These are phyloP conservation scores for Diacarnus erythraeanus DNA, from an alignment of 37 sponge, comb jelly and placozoan species.

Conservation along the genomic window DNA sequence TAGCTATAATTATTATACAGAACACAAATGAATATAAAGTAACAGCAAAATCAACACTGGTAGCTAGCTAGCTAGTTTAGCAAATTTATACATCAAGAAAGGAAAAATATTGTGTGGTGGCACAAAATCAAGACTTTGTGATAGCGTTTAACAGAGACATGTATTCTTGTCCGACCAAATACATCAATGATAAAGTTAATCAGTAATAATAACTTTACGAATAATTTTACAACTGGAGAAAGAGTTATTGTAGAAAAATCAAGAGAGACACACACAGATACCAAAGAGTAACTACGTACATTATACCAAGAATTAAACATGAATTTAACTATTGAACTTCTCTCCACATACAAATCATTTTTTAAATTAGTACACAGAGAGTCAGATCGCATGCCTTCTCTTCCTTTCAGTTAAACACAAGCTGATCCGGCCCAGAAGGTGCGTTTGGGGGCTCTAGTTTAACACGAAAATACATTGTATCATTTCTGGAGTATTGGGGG, in stretches of 20 bases:
- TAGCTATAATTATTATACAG: neutral
- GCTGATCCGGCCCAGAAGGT: neutral
- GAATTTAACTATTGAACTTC: too few relatives aligned
- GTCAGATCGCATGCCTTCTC: too few relatives aligned
- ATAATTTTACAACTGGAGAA: neutral
- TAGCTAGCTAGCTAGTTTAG: too few relatives aligned
- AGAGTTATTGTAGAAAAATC: neutral
- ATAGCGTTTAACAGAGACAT: neutral
- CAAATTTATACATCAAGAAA: too few relatives aligned
- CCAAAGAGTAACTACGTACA: too few relatives aligned
- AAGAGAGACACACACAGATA: too few relatives aligned
- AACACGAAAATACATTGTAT: slow-evolving; percentile 45
- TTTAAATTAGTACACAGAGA: too few relatives aligned
- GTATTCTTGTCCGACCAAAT: neutral
- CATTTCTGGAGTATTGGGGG: slow-evolving; percentile 28
- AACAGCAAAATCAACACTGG: neutral
- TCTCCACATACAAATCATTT: too few relatives aligned
- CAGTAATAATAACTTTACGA: too few relatives aligned
- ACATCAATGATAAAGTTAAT: neutral
- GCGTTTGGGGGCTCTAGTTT: slow-evolving; percentile 35
- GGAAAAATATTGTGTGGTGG: neutral
- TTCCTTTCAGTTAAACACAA: too few relatives aligned
- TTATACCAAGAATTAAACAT: too few relatives aligned
- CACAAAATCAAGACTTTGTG: neutral
- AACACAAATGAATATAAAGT: neutral